Conservation (phyloP, 2,797 vertebrate species). For the Acipenser oxyrinchus region DNA sequence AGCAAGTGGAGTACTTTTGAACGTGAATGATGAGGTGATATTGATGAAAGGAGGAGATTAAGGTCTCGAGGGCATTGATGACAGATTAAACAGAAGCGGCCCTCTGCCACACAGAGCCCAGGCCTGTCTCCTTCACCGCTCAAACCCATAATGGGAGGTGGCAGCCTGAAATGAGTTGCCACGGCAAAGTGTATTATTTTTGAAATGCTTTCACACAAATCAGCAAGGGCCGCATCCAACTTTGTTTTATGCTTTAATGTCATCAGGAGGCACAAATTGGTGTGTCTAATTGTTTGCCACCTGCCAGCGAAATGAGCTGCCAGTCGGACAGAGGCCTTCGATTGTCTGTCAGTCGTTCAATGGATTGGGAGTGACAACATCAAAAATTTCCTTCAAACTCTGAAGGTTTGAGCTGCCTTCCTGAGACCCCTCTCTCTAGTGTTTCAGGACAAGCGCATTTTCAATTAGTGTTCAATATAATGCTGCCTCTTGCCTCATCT, state of each 20-base stretch:
- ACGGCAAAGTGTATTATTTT: slow-evolving; percentile 97
- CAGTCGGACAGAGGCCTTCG: slow-evolving; percentile 76
- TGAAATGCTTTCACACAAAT: slow-evolving; percentile 99
- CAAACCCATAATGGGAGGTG: slow-evolving; percentile 88
- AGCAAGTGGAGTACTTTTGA: slow-evolving; percentile 53
- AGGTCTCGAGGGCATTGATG: slow-evolving; percentile 88
- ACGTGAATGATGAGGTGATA: slow-evolving; percentile 76
- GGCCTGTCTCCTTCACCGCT: slow-evolving; percentile 85
- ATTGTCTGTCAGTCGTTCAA: slow-evolving; percentile 81
- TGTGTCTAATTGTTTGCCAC: slow-evolving; percentile 99
- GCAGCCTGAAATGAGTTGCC: slow-evolving; percentile 96
- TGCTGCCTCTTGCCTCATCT: slow-evolving; percentile 51
- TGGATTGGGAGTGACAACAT: slow-evolving; percentile 93
- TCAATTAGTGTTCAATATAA: slow-evolving; percentile 64
- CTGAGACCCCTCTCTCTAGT: slow-evolving; percentile 53
- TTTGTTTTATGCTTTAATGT: slow-evolving; percentile 92
- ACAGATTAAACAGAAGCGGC: slow-evolving; percentile 98
- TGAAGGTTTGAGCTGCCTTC: slow-evolving; percentile 59
- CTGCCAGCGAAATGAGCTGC: slow-evolving; percentile 96
- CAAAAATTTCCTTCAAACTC: slow-evolving; percentile 77
- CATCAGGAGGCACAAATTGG: slow-evolving; percentile 86
- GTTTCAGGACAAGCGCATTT: slow-evolving; percentile 64
- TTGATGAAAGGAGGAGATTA: slow-evolving; percentile 78
- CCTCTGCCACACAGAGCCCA: slow-evolving; percentile 59
- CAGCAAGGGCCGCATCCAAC: slow-evolving; percentile 80